These are phyloP conservation scores for Cataglyphis rosenhaueri DNA, from an alignment of 2,888 invertebrate species.

Conservation along the genomic window DNA sequence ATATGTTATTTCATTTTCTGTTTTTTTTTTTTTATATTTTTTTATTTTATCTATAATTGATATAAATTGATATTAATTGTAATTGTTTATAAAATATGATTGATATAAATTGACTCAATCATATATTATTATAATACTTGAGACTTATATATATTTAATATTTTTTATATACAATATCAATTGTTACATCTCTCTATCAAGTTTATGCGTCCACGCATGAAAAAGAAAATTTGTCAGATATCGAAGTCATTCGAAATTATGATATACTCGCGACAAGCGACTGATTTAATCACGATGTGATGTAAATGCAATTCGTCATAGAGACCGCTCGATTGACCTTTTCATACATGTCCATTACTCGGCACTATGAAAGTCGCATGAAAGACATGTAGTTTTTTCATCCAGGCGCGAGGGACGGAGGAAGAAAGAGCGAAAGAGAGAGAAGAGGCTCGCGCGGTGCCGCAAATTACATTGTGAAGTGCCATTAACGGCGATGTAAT, in stretches of 20 bases:
- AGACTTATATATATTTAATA: background rate
- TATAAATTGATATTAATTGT: background rate
- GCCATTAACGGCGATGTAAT: constrained; percentile 80
- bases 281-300: background rate
- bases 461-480: constrained; percentile 79
- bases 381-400: constrained; percentile 50
- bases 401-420: constrained; percentile 20
- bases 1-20: background rate
- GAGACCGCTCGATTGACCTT: constrained; percentile 16
- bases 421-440: constrained; percentile 43
- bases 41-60: background rate
- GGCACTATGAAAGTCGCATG: constrained; percentile 21
- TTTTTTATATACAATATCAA: background rate
- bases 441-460: constrained; percentile 57
- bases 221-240: background rate
- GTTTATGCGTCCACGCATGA: background rate
- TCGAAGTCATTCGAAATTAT: background rate
- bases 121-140: background rate
- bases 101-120: background rate
- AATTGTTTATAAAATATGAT: background rate
- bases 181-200: background rate
- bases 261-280: background rate
- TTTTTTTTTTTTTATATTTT: background rate
- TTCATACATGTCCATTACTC: constrained; percentile 41
- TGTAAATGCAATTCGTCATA: constrained; percentile 18